These are phyloP conservation scores for Triops cancriformis DNA, from an alignment of 1,140 invertebrate genomes.

Conservation along the genomic window DNA sequence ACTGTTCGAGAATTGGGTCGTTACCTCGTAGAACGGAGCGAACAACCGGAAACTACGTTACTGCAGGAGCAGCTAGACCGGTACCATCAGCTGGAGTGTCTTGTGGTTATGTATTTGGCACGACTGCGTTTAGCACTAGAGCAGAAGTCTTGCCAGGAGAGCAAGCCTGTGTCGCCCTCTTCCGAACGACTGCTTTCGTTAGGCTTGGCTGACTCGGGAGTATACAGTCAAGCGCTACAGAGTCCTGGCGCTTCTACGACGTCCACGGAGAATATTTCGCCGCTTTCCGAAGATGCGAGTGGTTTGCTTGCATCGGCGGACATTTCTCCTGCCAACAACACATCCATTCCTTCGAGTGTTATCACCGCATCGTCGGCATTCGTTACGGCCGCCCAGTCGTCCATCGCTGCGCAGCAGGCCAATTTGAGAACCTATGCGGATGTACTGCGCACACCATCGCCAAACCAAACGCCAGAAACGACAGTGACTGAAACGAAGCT, in stretches of 20 bases:
- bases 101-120: constrained; percentile 17
- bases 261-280: neutral
- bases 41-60: constrained; percentile 44
- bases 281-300: neutral
- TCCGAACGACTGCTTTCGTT: neutral
- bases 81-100: constrained; percentile 44
- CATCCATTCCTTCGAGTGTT: neutral
- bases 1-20: constrained; percentile 51
- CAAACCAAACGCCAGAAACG: neutral
- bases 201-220: constrained; percentile 17
- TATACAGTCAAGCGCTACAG: constrained; percentile 18
- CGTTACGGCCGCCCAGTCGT: neutral
- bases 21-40: constrained; percentile 48
- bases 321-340: neutral
- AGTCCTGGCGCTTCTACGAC: neutral
- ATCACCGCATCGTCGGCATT: constrained; percentile 15
- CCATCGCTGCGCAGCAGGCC: constrained; percentile 7
- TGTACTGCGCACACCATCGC: constrained; percentile 16
- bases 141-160: constrained; percentile 13
- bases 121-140: constrained; percentile 21
- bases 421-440: constrained; percentile 24
- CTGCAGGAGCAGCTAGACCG: constrained; percentile 58
- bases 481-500: neutral
- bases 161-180: neutral
- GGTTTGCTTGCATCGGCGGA: neutral